Base-by-base conservation (phyloP, 2,888 invertebrate genomes). In the Phyto melanocephala region DNA sequence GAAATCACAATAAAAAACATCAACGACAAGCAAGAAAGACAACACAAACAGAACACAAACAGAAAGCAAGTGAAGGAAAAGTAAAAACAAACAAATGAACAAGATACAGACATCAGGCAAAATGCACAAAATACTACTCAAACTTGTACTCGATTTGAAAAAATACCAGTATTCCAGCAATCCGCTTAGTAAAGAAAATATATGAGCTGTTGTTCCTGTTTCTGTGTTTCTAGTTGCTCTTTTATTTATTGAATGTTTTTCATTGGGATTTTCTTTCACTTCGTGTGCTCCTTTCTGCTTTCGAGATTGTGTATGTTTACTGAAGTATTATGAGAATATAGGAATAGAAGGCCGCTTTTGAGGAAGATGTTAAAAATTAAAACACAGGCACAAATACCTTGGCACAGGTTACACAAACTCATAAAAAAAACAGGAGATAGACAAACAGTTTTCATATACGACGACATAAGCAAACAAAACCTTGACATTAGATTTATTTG, bases 151-250 rank as follows among this genome's bases (percentile, higher is more conserved):
- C 8, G 1, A 6, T 28, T 5, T 6, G 6, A 15, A 15, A 22
- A 35, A 50, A 15, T 11, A 63, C 24, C 28, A 71, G 42, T 67
- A 65, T 60, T 56, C 33, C 63, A 75, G 63, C 75, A 70, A 80
- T 75, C 80, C 63, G 80, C 63, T 80, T 70, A 67, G 56, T 13
- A 56, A 56, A 45, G 37, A 62, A 72, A 72, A 45, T 77, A 54
- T 24, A 68, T 42, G 52, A 63, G 56, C 24, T 28, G 7, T 54
- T 67, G 52, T 74, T 35, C 33, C 52, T 74, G 52, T 33, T 74
- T 56, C 28, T n/a, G 28, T 37, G 17, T 62, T 54, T 24, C 62
- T 50, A 15, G 67, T 24, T 40, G 20, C 58, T 50, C 15, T 42
- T 20, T 2, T 20, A 20, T 22, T 17, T 42, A 1, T 20, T 3